Percentiles rank a stretch among this genome's conserved stretches.
Conservation (phyloP, 1,140 invertebrate species). For the Heterodera schachtii region DNA sequence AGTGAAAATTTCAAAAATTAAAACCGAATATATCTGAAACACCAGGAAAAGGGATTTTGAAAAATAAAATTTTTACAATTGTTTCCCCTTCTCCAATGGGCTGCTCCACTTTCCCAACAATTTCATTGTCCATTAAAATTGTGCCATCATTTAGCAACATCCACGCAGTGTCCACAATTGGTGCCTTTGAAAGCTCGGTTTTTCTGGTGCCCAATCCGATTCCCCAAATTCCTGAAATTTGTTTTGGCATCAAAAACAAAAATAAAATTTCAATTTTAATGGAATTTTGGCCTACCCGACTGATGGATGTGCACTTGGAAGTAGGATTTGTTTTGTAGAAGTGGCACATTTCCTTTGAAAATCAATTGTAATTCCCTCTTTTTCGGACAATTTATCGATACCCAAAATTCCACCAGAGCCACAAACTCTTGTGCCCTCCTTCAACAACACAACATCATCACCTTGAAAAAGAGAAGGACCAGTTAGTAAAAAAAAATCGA, state of each 20-base stretch:
- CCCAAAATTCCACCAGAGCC: slow-evolving; percentile 89
- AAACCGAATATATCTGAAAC: too few relatives aligned
- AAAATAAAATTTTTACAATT: slow-evolving; percentile 68
- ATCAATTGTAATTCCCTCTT: neutral
- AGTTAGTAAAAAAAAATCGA: too few relatives aligned
- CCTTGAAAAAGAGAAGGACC: slow-evolving; percentile 70
- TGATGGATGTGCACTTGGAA: slow-evolving; percentile 98
- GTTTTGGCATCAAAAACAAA: slow-evolving; percentile 24
- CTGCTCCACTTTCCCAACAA: slow-evolving; percentile 74
- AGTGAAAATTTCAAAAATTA: too few relatives aligned
- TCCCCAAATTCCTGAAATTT: slow-evolving; percentile 77
- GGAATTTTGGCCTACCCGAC: slow-evolving; percentile 71
- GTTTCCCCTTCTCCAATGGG: slow-evolving; percentile 86
- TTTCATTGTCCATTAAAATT: slow-evolving; percentile 80
- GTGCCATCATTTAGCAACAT: slow-evolving; percentile 85
- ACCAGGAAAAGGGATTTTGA: slow-evolving; percentile 9
- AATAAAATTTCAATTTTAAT: neutral
- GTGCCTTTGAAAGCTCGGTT: slow-evolving; percentile 81
- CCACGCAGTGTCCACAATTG: slow-evolving; percentile 85
- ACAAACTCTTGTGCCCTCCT: slow-evolving; percentile 90
- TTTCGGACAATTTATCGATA: slow-evolving; percentile 65
- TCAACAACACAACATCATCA: slow-evolving; percentile 95
- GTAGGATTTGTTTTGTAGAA: slow-evolving; percentile 95
- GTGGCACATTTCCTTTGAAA: slow-evolving; percentile 72
- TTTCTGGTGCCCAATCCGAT: slow-evolving; percentile 86